These are phyloP conservation scores for Danaus melanippus DNA, from an alignment of 1,140 invertebrate species.

Conservation along the genomic window DNA sequence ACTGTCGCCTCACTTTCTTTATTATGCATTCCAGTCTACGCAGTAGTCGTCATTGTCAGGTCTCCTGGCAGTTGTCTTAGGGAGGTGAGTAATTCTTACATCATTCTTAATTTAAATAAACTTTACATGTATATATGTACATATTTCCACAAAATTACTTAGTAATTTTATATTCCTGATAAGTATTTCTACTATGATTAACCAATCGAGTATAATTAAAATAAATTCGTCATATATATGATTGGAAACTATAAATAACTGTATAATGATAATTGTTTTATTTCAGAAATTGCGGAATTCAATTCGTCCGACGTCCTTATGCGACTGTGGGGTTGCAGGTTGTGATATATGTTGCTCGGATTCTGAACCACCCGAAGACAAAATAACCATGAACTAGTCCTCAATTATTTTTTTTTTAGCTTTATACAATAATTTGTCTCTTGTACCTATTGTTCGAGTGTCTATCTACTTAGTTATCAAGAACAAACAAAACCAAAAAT, in stretches of 20 bases:
- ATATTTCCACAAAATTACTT: too few species aligned
- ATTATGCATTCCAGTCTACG: conserved; percentile 88
- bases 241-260: too few species aligned
- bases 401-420: conserved; percentile 5
- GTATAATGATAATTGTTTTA: conserved; percentile 13
- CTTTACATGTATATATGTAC: neutral
- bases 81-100: conserved; percentile 74
- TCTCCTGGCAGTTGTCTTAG: conserved; percentile 79
- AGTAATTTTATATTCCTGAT: too few species aligned
- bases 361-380: conserved; percentile 55
- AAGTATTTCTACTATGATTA: too few species aligned
- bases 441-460: conserved; percentile 9
- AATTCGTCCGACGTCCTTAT: conserved; percentile 54
- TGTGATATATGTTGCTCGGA: conserved; percentile 66
- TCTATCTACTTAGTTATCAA: conserved; percentile 26
- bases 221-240: too few species aligned
- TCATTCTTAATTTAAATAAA: neutral
- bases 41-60: conserved; percentile 79
- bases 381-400: conserved; percentile 56
- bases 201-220: too few species aligned
- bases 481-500: conserved; percentile 46
- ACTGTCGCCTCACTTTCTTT: conserved; percentile 85
- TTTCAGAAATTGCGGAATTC: conserved; percentile 63
- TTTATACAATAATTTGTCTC: conserved; percentile 9
- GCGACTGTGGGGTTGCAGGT: conserved; percentile 57